Evolutionary conservation across 1,140 invertebrate genomes (phyloP).

Genomic region (Ceratina japonica): DNA sequence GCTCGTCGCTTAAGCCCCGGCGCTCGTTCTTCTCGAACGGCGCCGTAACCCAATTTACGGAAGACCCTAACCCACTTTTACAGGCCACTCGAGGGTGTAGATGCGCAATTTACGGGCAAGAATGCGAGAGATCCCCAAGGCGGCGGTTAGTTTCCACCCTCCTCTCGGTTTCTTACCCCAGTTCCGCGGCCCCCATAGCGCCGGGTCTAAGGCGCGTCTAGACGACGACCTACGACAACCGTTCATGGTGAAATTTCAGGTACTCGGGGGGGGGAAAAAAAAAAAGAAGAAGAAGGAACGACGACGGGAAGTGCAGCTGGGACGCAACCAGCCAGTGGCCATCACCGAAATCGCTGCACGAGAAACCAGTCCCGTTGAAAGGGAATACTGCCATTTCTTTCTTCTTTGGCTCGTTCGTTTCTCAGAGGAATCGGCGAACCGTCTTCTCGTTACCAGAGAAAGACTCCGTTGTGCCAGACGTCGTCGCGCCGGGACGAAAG

Average conservation of each 20-base stretch:
- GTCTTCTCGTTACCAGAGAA: constrained; percentile 47
- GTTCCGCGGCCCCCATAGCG: not conserved
- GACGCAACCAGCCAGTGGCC: constrained; percentile 38
- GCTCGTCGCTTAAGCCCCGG: not conserved
- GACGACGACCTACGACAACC: constrained; percentile 64
- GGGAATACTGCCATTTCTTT: constrained; percentile 10
- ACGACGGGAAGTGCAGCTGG: constrained; percentile 35
- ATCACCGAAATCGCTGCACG: constrained; percentile 31
- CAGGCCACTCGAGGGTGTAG: not conserved
- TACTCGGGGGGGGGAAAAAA: too few relatives aligned
- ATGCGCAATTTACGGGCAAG: constrained; percentile 43
- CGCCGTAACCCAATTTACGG: constrained; percentile 57
- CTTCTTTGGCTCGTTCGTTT: constrained; percentile 21
- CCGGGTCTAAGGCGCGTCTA: constrained; percentile 49
- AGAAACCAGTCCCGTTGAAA: not conserved
- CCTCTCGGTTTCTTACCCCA: constrained; percentile 42
- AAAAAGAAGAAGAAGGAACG: constrained; percentile 44
- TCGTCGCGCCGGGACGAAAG: not conserved
- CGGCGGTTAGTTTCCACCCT: constrained; percentile 38
- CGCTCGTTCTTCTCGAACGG: constrained; percentile 15
- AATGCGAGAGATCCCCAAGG: constrained; percentile 16
- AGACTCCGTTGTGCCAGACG: constrained; percentile 27
- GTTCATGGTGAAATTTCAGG: constrained; percentile 34
- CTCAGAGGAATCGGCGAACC: constrained; percentile 33
- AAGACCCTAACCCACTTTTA: constrained; percentile 61